phyloP scores from a whole-genome alignment of 2,888 invertebrate genomes.

The Tenthredo amoena region DNA sequence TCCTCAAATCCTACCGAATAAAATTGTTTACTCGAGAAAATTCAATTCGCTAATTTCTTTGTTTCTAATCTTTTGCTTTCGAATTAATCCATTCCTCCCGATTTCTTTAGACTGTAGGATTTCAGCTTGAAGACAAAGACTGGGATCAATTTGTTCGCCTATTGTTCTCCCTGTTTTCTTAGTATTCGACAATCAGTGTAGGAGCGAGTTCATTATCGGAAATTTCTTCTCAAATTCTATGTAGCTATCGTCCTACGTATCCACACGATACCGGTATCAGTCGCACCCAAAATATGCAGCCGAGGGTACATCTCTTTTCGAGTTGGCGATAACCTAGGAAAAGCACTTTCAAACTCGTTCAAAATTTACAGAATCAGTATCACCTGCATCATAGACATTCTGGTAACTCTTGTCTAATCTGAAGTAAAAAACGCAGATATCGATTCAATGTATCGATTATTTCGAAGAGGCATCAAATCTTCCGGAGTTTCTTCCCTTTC shows the following conservation, averaged over 20 bases:
- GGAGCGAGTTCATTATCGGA: slow-evolving; percentile 2
- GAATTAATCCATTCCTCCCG: background rate
- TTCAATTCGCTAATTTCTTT: slow-evolving; percentile 4
- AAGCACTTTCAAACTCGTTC: background rate
- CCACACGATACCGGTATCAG: too few relatives aligned
- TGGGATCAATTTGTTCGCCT: slow-evolving; percentile 22
- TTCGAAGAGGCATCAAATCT: too few relatives aligned
- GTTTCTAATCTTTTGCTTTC: slow-evolving; percentile 4
- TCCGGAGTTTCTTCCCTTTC: too few relatives aligned
- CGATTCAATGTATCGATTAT: too few relatives aligned
- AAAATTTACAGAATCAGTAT: background rate
- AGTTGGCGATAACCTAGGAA: background rate
- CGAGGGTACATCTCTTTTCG: too few relatives aligned
- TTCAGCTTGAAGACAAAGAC: background rate
- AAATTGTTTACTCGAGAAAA: background rate
- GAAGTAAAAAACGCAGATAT: too few relatives aligned
- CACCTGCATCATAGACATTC: too few relatives aligned
- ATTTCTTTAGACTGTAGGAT: background rate
- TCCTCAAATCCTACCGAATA: background rate
- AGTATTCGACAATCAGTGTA: background rate
- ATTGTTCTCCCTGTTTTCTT: slow-evolving; percentile 25
- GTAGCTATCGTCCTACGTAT: background rate
- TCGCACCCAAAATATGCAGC: too few relatives aligned
- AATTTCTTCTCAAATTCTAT: background rate
- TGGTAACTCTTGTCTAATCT: too few relatives aligned